These are phyloP conservation scores for Tadarida brasiliensis DNA, from an alignment of 2,797 vertebrate species.

Conservation along the genomic window DNA sequence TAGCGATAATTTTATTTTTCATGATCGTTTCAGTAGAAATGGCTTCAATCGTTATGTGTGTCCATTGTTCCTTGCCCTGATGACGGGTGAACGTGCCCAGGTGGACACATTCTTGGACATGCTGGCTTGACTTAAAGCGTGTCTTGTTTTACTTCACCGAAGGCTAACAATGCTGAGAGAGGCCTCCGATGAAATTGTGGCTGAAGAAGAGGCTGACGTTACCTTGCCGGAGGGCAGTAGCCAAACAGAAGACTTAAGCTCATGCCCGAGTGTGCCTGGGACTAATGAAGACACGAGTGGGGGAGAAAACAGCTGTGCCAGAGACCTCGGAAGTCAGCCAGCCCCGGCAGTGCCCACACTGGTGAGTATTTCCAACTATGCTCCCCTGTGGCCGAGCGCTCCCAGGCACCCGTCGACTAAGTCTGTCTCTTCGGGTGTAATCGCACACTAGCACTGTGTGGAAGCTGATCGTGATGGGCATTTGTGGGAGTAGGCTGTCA, in stretches of 20 bases:
- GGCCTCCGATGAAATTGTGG: conserved; percentile 77
- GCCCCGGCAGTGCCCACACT: conserved; percentile 74
- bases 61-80: neutral
- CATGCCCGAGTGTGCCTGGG: neutral
- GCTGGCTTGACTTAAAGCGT: neutral
- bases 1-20: conserved; percentile 13
- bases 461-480: neutral
- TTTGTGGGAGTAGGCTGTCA: neutral
- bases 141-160: neutral
- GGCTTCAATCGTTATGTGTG: neutral
- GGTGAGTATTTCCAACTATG: conserved; percentile 81
- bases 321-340: conserved; percentile 53
- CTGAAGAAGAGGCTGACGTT: conserved; percentile 78
- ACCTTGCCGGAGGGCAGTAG: conserved; percentile 55
- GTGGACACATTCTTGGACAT: neutral
- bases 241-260: neutral
- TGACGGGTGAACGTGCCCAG: rapidly evolving
- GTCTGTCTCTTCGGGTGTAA: neutral
- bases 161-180: conserved; percentile 88
- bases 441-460: neutral
- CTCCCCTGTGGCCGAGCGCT: neutral
- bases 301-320: conserved; percentile 7
- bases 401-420: neutral
- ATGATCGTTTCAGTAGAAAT: neutral
- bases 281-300: conserved; percentile 43